These are phyloP conservation scores for Habropoda laboriosa DNA, from an alignment of 1,140 invertebrate genomes.

Conservation along the genomic window DNA sequence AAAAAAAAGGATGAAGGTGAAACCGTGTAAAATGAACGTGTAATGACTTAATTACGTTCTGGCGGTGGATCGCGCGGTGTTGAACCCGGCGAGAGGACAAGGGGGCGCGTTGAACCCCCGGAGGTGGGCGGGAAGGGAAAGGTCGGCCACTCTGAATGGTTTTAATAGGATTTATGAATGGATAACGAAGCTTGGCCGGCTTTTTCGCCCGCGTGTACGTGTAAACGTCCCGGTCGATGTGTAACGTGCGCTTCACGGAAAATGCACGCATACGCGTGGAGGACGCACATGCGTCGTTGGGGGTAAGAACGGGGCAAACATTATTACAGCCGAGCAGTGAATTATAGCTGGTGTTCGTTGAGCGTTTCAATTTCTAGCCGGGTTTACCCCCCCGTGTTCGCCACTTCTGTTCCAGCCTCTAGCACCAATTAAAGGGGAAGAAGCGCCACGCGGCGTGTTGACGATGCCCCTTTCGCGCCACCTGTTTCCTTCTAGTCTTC, in stretches of 20 bases:
- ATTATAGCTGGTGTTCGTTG: conserved; percentile 67
- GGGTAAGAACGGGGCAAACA: conserved; percentile 30
- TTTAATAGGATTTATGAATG: conserved; percentile 77
- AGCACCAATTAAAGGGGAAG: conserved; percentile 50
- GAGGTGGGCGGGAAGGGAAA: not conserved
- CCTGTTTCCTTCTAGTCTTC: too few species aligned
- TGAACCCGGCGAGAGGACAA: not conserved
- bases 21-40: conserved; percentile 63
- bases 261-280: not conserved
- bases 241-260: not conserved
- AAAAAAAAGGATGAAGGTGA: conserved; percentile 62
- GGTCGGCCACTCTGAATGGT: conserved; percentile 58
- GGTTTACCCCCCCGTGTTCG: not conserved
- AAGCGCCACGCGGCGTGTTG: not conserved
- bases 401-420: conserved; percentile 22
- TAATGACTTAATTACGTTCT: conserved; percentile 74
- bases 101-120: too few species aligned
- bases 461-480: not conserved
- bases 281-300: not conserved
- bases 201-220: conserved; percentile 56
- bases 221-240: not conserved
- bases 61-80: conserved; percentile 62
- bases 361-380: conserved; percentile 66
- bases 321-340: conserved; percentile 64
- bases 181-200: conserved; percentile 65